Base-by-base conservation (phyloP, 2,797 vertebrate species). In the Cheracebus regulus region DNA sequence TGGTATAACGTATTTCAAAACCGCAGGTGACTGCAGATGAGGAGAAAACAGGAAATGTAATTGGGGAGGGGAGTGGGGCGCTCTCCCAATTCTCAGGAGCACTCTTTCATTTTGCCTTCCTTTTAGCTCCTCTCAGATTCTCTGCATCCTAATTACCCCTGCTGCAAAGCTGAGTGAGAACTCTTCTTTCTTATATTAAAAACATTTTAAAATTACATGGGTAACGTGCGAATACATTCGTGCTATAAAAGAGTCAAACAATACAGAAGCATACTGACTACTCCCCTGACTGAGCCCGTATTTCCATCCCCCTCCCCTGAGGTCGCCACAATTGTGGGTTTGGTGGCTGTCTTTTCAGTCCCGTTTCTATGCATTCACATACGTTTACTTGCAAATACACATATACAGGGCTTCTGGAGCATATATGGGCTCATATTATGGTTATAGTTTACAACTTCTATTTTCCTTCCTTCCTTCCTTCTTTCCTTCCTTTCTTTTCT, bases 1-100 rank as follows among this genome's bases (percentile, higher is more conserved):
- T 98, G 98, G 98, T 99, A 98, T 99, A 98, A 98, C 94, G 98
- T 94, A 93, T 95, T 99, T 98, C 98, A 98, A 97, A 97, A 98
- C 98, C 98, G 84, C 98, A 97, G 98, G 98, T 98, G 97, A 98
- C 95, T 97, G 97, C 98, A 97, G 98, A 98, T 76, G 97, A 93
- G 92, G 97, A 98, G 98, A 98, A 99, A 99, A 99, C 98, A 99
- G 99, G 99, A 99, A 99, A 99, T 99, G 61, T 96, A 96, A 95
- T 88, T 95, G 97, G 88, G 95, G 93, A 92, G 93, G 82, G 80
- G 64, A 14, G 22, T 44, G 48, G 70, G 76, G 55, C 61, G 58
- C 73, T 88, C 70, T 55, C 72, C 50, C 73, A 41, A 1, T 73
- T 84, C 95, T 95, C 87, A 75, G 75, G 97, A 83, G 84, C 72